Conservation (phyloP, 2,113 vertebrate genomes). For the Carettochelys insculpta region DNA sequence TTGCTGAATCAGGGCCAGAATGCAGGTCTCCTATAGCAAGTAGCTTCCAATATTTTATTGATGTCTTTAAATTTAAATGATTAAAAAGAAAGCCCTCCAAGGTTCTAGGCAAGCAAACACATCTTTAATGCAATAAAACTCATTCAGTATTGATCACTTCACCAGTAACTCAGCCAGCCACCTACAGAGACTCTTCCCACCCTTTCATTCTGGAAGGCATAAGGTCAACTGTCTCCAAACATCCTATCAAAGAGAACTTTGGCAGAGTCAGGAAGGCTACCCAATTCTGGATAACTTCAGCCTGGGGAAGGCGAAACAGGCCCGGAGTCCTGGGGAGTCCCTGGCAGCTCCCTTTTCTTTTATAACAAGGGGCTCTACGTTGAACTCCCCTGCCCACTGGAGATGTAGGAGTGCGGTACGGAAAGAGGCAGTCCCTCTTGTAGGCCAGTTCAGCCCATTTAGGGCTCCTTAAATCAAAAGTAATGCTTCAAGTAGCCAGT, state of each 20-base stretch:
- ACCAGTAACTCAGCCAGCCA: constrained; percentile 55
- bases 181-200: constrained; percentile 54
- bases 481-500: fast-evolving
- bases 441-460: background rate
- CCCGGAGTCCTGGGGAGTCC: background rate
- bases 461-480: background rate
- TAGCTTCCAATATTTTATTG: constrained; percentile 65
- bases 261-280: constrained; percentile 6
- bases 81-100: constrained; percentile 56
- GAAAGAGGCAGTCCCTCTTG: background rate
- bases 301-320: background rate
- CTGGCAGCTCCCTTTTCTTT: background rate
- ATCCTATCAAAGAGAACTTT: constrained; percentile 2
- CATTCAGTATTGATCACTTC: constrained; percentile 54
- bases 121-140: constrained; percentile 34
- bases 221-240: constrained; percentile 35
- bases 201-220: constrained; percentile 48
- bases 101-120: constrained; percentile 54
- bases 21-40: constrained; percentile 53
- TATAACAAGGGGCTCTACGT: background rate
- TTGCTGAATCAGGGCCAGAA: constrained; percentile 69
- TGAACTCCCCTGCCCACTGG: background rate
- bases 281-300: constrained; percentile 16
- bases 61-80: constrained; percentile 66
- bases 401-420: background rate